Percentiles rank a stretch among this genome's conserved stretches.
phyloP scores from a whole-genome alignment of 2,797 vertebrate species.

The Hirundo rustica region DNA sequence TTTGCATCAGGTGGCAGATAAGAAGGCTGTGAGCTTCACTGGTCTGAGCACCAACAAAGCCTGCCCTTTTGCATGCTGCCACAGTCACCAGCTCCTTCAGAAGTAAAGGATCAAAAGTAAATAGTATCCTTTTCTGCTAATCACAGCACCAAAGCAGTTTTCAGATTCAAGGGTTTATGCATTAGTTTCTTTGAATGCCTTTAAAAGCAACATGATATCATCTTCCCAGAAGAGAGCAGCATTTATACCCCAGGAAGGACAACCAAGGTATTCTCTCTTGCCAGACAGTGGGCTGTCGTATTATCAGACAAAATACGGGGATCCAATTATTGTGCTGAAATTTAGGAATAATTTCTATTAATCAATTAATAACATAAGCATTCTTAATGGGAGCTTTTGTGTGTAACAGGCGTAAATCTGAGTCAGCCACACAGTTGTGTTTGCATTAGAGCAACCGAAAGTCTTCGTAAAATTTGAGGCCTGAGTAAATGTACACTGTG shows the following conservation, averaged over 20 bases:
- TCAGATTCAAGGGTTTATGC: neutral
- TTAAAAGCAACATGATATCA: neutral
- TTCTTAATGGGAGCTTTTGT: neutral
- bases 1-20: neutral
- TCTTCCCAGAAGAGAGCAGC: slow-evolving; percentile 48
- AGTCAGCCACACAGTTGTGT: neutral
- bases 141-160: neutral
- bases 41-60: rapidly evolving
- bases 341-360: neutral
- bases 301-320: neutral
- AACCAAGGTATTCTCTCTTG: neutral
- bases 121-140: neutral
- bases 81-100: neutral
- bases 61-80: neutral
- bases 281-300: neutral
- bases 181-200: neutral
- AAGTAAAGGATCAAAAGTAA: neutral
- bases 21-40: neutral
- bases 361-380: neutral
- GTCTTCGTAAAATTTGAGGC: neutral
- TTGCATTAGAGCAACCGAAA: neutral
- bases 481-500: neutral
- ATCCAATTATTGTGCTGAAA: neutral
- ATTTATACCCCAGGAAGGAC: neutral
- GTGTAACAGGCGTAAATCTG: neutral